Conservation (phyloP, 2,888 invertebrate species). For the Torymus aiolomorphi region DNA sequence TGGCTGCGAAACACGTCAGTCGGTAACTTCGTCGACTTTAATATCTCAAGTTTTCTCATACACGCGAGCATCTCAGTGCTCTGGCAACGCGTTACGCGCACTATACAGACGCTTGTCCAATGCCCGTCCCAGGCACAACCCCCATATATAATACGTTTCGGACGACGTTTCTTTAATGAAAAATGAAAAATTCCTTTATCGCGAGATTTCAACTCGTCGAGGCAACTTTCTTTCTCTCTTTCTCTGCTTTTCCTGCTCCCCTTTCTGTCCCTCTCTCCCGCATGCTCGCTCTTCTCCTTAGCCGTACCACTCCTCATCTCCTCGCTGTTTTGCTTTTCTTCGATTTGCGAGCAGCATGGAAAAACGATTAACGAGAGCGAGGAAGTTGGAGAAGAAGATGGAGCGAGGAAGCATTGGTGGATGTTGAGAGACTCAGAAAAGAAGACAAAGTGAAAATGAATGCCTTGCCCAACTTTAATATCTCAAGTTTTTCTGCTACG, state of each 20-base stretch:
- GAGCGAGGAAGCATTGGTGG: not conserved
- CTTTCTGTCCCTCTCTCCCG: not conserved
- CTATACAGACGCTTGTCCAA: conserved; percentile 19
- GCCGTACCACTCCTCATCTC: not conserved
- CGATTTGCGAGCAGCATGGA: not conserved
- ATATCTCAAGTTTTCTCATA: conserved; percentile 59
- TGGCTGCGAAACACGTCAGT: conserved; percentile 56
- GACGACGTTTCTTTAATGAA: conserved; percentile 55
- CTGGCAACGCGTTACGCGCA: no score
- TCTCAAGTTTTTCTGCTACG: conserved; percentile 62
- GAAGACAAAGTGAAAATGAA: not conserved
- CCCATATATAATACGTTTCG: conserved; percentile 41
- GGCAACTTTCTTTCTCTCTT: conserved; percentile 30
- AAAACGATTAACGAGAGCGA: conserved; percentile 19
- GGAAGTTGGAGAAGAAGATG: not conserved
- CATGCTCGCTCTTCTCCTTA: not conserved
- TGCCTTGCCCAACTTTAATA: conserved; percentile 64
- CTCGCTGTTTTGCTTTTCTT: not conserved
- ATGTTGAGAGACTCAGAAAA: not conserved
- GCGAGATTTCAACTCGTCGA: conserved; percentile 20
- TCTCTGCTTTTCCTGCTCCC: not conserved
- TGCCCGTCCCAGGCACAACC: conserved; percentile 21
- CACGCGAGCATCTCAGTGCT: conserved; percentile 19
- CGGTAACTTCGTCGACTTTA: conserved; percentile 57
- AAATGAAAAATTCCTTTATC: conserved; percentile 56